These are phyloP conservation scores for Plectrocnemia conspersa DNA, from an alignment of 1,140 invertebrate genomes.

Conservation along the genomic window DNA sequence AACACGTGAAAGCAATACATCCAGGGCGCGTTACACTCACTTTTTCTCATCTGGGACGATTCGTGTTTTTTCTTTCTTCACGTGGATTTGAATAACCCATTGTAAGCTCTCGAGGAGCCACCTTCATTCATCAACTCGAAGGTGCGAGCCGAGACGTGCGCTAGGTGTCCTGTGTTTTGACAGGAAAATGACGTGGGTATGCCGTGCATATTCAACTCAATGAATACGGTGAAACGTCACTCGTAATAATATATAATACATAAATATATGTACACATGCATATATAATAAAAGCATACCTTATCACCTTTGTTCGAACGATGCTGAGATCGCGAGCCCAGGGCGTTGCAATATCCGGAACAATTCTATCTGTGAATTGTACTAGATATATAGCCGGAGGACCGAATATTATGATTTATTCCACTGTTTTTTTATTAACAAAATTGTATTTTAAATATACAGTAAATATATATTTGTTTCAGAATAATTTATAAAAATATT, in stretches of 20 bases:
- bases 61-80: neutral
- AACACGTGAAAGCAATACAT: no score
- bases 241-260: neutral
- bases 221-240: neutral
- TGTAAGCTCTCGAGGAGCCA: neutral
- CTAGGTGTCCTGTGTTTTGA: neutral
- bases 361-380: slow-evolving; percentile 8
- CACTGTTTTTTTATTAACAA: no score
- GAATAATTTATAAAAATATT: no score
- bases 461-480: no score
- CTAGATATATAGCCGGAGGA: no score
- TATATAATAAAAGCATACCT: slow-evolving; percentile 4
- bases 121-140: slow-evolving; percentile 1
- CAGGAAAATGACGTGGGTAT: neutral
- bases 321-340: no score
- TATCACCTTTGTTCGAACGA: no score
- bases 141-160: neutral
- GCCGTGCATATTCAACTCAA: neutral
- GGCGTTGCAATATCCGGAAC: slow-evolving; percentile 21
- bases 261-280: neutral
- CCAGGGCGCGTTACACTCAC: no score
- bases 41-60: neutral
- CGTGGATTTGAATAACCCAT: neutral
- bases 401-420: no score
- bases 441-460: no score